Percentiles rank a stretch among this genome's conserved stretches.
phyloP scores from a whole-genome alignment of 2,797 vertebrate genomes.

The Liparis tanakae region DNA sequence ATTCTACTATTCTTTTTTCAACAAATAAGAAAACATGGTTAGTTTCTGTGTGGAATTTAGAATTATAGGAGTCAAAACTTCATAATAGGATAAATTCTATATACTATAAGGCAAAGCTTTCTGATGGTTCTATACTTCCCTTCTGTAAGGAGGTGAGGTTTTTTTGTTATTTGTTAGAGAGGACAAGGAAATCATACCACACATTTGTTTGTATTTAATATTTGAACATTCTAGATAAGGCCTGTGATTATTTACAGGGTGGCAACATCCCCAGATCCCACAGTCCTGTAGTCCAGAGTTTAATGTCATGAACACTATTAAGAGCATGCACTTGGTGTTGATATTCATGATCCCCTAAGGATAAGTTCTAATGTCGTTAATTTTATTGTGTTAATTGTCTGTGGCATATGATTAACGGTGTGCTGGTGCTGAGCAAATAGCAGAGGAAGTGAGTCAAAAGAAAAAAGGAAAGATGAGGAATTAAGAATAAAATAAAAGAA shows the following conservation, averaged over 20 bases:
- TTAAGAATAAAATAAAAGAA: background rate
- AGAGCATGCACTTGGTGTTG: constrained; percentile 21
- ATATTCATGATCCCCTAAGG: constrained; percentile 29
- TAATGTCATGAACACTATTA: constrained; percentile 37
- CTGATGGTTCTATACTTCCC: background rate
- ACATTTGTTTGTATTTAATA: constrained; percentile 16
- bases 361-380: constrained; percentile 37
- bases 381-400: constrained; percentile 20
- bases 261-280: background rate
- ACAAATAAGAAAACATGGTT: background rate
- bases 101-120: background rate
- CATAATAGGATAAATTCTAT: constrained; percentile 1
- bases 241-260: constrained; percentile 8
- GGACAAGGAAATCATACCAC: constrained; percentile 10
- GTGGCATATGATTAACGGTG: constrained; percentile 20
- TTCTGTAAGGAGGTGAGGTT: background rate
- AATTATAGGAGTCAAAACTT: constrained; percentile 13
- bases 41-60: background rate
- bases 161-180: constrained; percentile 10
- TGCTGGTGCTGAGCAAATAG: constrained; percentile 12
- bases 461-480: background rate
- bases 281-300: background rate
- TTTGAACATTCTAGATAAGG: background rate
- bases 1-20: background rate
- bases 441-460: constrained; percentile 14